A percentile compares a stretch with the other conserved stretches of the same genome.
These are phyloP conservation scores for Notocelia uddmanniana DNA, from an alignment of 2,888 invertebrate species.

Conservation along the genomic window DNA sequence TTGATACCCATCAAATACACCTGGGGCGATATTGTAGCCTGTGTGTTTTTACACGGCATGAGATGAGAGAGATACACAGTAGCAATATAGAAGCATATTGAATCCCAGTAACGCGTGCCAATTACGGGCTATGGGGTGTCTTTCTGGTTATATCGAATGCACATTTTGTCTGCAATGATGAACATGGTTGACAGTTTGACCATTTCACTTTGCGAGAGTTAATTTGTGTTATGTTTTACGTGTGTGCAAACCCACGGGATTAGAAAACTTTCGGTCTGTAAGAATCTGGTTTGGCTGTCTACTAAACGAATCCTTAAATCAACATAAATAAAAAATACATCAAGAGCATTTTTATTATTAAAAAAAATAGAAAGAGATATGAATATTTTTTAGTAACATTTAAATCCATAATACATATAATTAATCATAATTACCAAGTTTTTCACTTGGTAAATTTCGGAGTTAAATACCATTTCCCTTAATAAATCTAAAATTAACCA, in stretches of 20 bases:
- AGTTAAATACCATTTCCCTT: no score
- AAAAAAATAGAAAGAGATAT: no score
- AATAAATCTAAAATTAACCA: no score
- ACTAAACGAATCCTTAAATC: no score
- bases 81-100: neutral
- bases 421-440: no score
- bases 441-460: no score
- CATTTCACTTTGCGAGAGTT: neutral
- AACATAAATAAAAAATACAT: no score
- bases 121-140: neutral
- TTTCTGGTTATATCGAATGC: constrained; percentile 4
- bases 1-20: neutral
- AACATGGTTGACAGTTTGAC: neutral
- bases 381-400: no score
- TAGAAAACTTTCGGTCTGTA: neutral
- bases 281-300: no score
- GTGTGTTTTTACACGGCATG: neutral
- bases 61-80: neutral
- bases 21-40: neutral
- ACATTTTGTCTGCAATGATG: neutral
- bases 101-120: neutral
- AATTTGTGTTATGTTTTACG: neutral
- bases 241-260: no score
- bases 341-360: no score
- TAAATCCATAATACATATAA: no score